Percentiles rank a stretch among this genome's conserved stretches.
phyloP scores from a whole-genome alignment of 2,888 invertebrate species.

The Morpho deidamia region DNA sequence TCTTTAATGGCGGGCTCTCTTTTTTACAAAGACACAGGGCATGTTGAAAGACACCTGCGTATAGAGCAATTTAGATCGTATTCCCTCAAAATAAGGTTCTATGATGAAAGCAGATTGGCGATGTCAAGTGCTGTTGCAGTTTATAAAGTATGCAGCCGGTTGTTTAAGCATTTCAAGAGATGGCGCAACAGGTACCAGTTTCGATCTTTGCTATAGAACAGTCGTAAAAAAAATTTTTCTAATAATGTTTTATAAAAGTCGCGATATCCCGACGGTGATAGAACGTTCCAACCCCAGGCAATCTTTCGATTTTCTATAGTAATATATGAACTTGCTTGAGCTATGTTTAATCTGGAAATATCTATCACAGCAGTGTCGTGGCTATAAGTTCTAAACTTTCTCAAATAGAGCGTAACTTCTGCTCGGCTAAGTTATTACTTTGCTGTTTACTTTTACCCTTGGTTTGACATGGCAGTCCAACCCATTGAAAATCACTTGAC shows the following conservation, averaged over 20 bases:
- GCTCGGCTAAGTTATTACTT: too few relatives aligned
- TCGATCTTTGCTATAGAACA: background rate
- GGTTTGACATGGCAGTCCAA: too few relatives aligned
- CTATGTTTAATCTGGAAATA: too few relatives aligned
- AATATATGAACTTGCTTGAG: too few relatives aligned
- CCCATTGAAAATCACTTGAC: too few relatives aligned
- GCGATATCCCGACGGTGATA: too few relatives aligned
- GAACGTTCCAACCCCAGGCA: too few relatives aligned
- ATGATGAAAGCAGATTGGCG: background rate
- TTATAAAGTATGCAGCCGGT: conserved; percentile 3
- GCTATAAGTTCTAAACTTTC: too few relatives aligned
- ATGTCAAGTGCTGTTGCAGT: background rate
- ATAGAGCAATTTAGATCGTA: background rate
- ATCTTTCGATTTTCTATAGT: too few relatives aligned
- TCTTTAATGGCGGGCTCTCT: background rate
- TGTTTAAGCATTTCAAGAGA: conserved; percentile 25
- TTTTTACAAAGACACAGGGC: background rate
- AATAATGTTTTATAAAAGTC: background rate
- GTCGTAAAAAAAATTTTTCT: background rate
- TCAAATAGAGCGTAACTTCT: too few relatives aligned
- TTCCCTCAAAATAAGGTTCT: background rate
- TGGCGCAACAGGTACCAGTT: conserved; percentile 30
- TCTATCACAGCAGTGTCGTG: too few relatives aligned
- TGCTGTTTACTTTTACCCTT: too few relatives aligned
- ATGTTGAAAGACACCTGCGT: background rate